These are phyloP conservation scores for Ophiodon elongatus DNA, from an alignment of 2,113 vertebrate species.

Conservation along the genomic window DNA sequence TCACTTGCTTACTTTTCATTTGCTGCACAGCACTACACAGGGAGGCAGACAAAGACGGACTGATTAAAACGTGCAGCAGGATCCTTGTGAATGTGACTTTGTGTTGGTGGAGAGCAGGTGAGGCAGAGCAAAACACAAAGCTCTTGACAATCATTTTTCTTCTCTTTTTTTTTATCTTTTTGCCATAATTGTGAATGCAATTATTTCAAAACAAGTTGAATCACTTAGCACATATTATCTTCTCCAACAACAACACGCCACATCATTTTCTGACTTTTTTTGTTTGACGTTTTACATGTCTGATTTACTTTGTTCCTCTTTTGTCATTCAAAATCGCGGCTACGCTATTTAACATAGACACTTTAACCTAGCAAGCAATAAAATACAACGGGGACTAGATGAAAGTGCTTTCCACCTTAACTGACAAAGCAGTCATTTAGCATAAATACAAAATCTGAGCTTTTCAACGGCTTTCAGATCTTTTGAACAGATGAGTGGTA, in stretches of 20 bases:
- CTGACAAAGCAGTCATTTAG: slow-evolving; percentile 28
- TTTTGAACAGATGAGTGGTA: slow-evolving; percentile 5
- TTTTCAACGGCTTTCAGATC: slow-evolving; percentile 16
- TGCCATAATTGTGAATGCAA: slow-evolving; percentile 56
- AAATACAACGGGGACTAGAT: slow-evolving; percentile 49
- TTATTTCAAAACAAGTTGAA: slow-evolving; percentile 63
- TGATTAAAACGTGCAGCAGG: slow-evolving; percentile 62
- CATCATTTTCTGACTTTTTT: slow-evolving; percentile 43
- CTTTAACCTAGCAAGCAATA: slow-evolving; percentile 35
- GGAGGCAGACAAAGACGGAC: slow-evolving; percentile 50
- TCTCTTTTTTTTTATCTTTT: slow-evolving; percentile 24
- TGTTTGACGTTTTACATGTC: slow-evolving; percentile 27
- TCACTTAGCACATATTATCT: slow-evolving; percentile 57
- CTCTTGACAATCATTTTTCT: slow-evolving; percentile 33
- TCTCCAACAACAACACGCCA: slow-evolving; percentile 42
- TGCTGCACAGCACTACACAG: slow-evolving; percentile 26
- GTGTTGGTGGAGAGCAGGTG: slow-evolving; percentile 47
- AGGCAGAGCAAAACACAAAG: slow-evolving; percentile 42
- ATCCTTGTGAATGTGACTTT: slow-evolving; percentile 30
- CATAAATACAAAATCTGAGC: slow-evolving; percentile 32
- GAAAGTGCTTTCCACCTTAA: slow-evolving; percentile 42
- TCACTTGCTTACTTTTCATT: slow-evolving; percentile 46
- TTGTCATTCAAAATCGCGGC: slow-evolving; percentile 47
- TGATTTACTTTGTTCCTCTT: slow-evolving; percentile 62
- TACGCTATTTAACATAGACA: slow-evolving; percentile 41